Conservation (phyloP, 1,140 invertebrate species). For the Polyergus mexicanus region DNA sequence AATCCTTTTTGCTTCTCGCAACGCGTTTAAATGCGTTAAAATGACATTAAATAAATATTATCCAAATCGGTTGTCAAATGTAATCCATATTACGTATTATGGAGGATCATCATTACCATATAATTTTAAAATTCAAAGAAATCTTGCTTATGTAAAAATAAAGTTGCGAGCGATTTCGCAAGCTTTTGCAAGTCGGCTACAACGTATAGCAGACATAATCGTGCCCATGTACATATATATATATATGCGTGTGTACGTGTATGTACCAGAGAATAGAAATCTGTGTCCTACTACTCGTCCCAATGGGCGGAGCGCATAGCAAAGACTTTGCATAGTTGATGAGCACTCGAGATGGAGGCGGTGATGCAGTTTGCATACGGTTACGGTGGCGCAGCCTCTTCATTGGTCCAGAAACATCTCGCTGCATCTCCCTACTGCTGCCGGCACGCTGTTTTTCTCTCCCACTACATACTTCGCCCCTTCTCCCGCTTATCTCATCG, state of each 20-base stretch:
- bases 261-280: slow-evolving; percentile 55
- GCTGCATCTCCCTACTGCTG: slow-evolving; percentile 73
- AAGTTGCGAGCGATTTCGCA: background rate
- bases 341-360: slow-evolving; percentile 83
- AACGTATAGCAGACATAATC: background rate
- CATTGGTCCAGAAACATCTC: slow-evolving; percentile 85
- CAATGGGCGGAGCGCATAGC: slow-evolving; percentile 83
- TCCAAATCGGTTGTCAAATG: background rate
- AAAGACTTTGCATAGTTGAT: slow-evolving; percentile 86
- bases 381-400: slow-evolving; percentile 79
- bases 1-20: background rate
- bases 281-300: slow-evolving; percentile 65
- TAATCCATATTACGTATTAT: background rate
- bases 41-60: background rate
- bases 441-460: slow-evolving; percentile 67
- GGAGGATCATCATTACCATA: background rate
- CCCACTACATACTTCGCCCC: slow-evolving; percentile 57
- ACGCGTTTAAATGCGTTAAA: background rate
- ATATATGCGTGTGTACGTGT: too few relatives aligned
- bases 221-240: background rate
- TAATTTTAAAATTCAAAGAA: background rate
- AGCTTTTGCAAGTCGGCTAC: background rate
- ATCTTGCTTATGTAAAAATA: background rate
- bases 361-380: slow-evolving; percentile 85
- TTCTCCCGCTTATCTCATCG: slow-evolving; percentile 65